Base-by-base conservation (phyloP, 1,140 invertebrate species). In the Cydia fagiglandana region DNA sequence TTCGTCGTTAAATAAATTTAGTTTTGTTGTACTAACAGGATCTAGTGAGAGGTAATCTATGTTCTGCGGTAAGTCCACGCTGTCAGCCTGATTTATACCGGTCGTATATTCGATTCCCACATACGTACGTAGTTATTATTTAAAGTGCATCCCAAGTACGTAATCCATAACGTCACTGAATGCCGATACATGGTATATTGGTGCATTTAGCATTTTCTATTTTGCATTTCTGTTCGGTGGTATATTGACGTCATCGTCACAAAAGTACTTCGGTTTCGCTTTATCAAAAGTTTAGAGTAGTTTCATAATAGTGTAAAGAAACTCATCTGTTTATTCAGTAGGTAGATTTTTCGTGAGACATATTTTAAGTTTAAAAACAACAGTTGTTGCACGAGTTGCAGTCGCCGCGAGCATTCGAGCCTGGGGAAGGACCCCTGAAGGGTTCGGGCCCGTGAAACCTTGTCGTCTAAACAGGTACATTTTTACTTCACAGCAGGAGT, bases 81-180 rank as follows among this genome's bases (percentile, higher is more conserved):
- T 70, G 66, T 70, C 66, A 70, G n/a, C 66, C 66, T 38, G 66
- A 70, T 70, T 70, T 70, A 70, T 70, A 38, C 66, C 66, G 66
- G 66, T 41, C 66, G 34, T 70, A 70, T 70, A 70, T 70, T 70
- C 66, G 66, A 70, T 70, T 70, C 66, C 66, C 66, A 70, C 66
- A 38, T 34, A 34, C 66, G 34, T 38, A 30, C 28, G 61, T 38
- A 34, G 13, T 70, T 70, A 70, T 70, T 70, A 70, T 70, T 70
- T 70, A 70, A 70, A 70, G 66, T 70, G 66, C 66, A 70, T 70
- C 24, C 30, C 66, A 38, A 70, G 66, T 70, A 70, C 66, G 30
- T 70, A 70, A 70, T 41, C 34, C 66, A 38, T 15, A 70, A 34
- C 30, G 30, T 10, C 66, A 34, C 64, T 66, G 64, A 4, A 24